Evolutionary conservation across 35 echinoderm and acorn worm species (phyloP).

Genomic region (Stichopus chloronotus): DNA sequence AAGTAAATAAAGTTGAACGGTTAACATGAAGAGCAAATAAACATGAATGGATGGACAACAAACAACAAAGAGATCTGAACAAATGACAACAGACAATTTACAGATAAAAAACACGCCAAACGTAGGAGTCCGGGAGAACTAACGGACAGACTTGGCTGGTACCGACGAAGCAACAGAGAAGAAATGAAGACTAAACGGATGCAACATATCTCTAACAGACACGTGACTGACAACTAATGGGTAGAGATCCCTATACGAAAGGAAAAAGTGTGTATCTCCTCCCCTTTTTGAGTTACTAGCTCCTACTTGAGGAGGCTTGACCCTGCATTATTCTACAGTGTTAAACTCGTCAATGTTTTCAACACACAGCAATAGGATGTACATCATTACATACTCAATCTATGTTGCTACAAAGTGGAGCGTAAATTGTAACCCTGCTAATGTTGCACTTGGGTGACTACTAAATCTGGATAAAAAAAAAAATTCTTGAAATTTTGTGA

Average conservation of each 20-base stretch:
- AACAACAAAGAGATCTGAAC: not conserved
- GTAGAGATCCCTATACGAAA: not conserved
- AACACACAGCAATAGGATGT: no score
- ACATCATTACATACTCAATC: no score
- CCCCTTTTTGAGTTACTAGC: not conserved
- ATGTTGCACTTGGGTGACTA: no score
- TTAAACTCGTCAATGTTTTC: no score
- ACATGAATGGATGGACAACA: conserved; percentile 21
- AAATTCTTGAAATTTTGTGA: no score
- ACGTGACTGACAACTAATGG: not conserved
- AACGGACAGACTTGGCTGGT: not conserved
- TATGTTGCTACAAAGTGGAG: no score
- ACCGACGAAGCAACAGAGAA: not conserved
- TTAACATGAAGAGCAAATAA: not conserved
- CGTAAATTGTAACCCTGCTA: no score
- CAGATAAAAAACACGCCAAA: conserved; percentile 9
- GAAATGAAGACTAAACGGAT: conserved; percentile 7
- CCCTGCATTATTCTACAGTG: no score
- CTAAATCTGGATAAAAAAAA: no score
- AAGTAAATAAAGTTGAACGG: not conserved
- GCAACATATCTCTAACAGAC: not conserved
- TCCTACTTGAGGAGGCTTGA: no score
- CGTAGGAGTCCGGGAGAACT: not conserved
- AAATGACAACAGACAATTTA: conserved; percentile 2
- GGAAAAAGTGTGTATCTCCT: not conserved